Percentiles rank a stretch among this genome's conserved stretches.
phyloP scores from a whole-genome alignment of 2,797 vertebrate genomes.

The Chelon auratus region DNA sequence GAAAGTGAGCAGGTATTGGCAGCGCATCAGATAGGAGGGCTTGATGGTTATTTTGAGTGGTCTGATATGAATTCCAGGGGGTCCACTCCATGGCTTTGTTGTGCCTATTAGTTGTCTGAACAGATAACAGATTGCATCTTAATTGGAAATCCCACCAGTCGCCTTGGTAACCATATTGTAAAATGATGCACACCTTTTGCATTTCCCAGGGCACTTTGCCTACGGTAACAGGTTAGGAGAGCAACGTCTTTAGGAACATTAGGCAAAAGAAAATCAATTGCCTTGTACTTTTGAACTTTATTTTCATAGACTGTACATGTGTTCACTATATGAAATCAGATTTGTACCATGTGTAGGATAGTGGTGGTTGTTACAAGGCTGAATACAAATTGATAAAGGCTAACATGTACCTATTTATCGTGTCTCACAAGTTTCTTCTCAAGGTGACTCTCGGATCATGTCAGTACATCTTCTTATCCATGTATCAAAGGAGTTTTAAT shows the following conservation, averaged over 20 bases:
- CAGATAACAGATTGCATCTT: constrained; percentile 85
- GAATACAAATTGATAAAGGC: neutral
- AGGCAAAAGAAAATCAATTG: neutral
- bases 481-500: neutral
- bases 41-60: constrained; percentile 80
- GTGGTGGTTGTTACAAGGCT: neutral
- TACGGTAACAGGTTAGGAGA: constrained; percentile 36
- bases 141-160: constrained; percentile 85
- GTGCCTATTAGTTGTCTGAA: constrained; percentile 83
- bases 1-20: constrained; percentile 77
- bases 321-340: neutral
- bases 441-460: neutral
- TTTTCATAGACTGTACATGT: neutral
- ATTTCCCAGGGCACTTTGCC: constrained; percentile 31
- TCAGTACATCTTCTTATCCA: neutral
- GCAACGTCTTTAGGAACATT: neutral
- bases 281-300: neutral
- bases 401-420: neutral
- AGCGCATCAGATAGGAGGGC: constrained; percentile 77
- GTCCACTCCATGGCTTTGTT: constrained; percentile 78
- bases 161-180: constrained; percentile 74
- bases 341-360: neutral
- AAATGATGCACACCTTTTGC: constrained; percentile 76
- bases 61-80: constrained; percentile 83
- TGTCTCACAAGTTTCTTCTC: neutral